A percentile compares a stretch with the other conserved stretches of the same genome.
These are phyloP conservation scores for Odontomyia ornata DNA, from an alignment of 2,888 invertebrate genomes.

Conservation along the genomic window DNA sequence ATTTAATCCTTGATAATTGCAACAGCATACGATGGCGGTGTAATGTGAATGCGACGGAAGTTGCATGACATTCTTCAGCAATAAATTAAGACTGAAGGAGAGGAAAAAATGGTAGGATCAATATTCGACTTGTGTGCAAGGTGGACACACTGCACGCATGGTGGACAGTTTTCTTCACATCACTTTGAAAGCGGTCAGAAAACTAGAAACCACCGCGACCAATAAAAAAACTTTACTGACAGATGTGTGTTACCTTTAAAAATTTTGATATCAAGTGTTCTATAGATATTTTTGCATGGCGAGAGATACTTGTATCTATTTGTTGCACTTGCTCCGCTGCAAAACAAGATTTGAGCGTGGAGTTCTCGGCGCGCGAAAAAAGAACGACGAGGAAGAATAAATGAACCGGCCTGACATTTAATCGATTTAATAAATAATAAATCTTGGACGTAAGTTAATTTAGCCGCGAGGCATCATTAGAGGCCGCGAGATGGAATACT, in stretches of 20 bases:
- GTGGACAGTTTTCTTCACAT: neutral
- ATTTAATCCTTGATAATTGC: slow-evolving; percentile 28
- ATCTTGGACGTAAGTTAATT: slow-evolving; percentile 50
- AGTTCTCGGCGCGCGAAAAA: neutral
- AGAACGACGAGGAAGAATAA: slow-evolving; percentile 25
- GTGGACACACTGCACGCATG: neutral
- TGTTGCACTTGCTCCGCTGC: neutral
- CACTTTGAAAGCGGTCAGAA: neutral
- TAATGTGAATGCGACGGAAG: slow-evolving; percentile 38
- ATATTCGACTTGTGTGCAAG: neutral
- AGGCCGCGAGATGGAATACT: slow-evolving; percentile 47
- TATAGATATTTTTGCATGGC: neutral
- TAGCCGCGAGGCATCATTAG: slow-evolving; percentile 49
- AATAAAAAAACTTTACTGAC: neutral
- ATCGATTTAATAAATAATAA: slow-evolving; percentile 50
- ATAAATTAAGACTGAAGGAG: slow-evolving; percentile 30
- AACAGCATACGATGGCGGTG: neutral
- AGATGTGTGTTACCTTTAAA: neutral
- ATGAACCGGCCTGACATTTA: slow-evolving; percentile 49
- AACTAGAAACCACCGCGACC: too few relatives aligned
- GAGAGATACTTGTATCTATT: neutral
- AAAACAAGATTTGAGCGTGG: neutral
- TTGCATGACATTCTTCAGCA: slow-evolving; percentile 41
- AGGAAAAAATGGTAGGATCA: slow-evolving; percentile 4
- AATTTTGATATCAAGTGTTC: neutral